Percentiles rank a stretch among this genome's conserved stretches.
phyloP scores from a whole-genome alignment of 2,888 invertebrate species.

The Lasioglossum oenotherae region DNA sequence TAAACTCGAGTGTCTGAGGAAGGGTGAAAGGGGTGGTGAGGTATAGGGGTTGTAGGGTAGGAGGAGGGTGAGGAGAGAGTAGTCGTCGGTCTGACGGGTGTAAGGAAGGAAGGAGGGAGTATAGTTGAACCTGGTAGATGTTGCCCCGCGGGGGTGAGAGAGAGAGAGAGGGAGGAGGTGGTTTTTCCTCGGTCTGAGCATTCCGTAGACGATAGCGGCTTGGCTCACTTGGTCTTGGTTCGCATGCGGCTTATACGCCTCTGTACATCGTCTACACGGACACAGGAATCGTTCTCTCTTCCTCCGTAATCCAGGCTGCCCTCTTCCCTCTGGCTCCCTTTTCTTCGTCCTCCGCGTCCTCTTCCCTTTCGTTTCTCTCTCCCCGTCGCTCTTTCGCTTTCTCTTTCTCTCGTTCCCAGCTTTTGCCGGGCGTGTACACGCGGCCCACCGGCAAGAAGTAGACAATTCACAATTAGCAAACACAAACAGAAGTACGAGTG shows the following conservation, averaged over 20 bases:
- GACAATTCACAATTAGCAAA: conserved; percentile 85
- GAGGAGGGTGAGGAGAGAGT: conserved; percentile 50
- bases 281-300: conserved; percentile 10
- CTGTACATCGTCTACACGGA: conserved; percentile 28
- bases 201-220: conserved; percentile 73
- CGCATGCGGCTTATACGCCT: conserved; percentile 64
- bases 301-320: not conserved
- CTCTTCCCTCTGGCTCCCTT: conserved; percentile 42
- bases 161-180: conserved; percentile 42
- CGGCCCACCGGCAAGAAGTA: conserved; percentile 78
- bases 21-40: conserved; percentile 50
- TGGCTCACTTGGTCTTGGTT: conserved; percentile 65
- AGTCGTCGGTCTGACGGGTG: conserved; percentile 55
- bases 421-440: conserved; percentile 52
- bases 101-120: conserved; percentile 66
- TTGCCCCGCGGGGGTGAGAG: conserved; percentile 46
- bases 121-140: conserved; percentile 63
- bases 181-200: conserved; percentile 80
- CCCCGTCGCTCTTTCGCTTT: not conserved
- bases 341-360: conserved; percentile 11
- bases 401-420: conserved; percentile 29
- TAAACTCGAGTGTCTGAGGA: conserved; percentile 79
- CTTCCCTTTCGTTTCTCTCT: conserved; percentile 20
- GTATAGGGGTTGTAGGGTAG: conserved; percentile 9
- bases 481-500: conserved; percentile 83